Percentiles rank a stretch among this genome's conserved stretches.
These are phyloP conservation scores for Melikaiella ostensackeni DNA, from an alignment of 2,888 invertebrate genomes.

Conservation along the genomic window DNA sequence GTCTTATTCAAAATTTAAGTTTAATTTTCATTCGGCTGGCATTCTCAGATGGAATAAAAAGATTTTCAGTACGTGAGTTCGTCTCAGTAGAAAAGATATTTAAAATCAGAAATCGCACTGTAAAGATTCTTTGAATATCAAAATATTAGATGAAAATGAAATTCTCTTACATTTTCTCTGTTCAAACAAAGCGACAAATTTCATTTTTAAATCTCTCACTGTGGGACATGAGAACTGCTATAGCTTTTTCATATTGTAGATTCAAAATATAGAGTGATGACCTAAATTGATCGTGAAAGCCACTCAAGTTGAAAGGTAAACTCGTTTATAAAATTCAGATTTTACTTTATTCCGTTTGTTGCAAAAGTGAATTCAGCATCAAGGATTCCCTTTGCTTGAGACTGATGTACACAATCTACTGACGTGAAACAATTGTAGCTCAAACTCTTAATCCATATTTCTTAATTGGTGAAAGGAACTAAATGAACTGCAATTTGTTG, in stretches of 20 bases:
- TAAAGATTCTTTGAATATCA: too few relatives aligned
- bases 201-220: too few relatives aligned
- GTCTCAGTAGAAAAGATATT: too few relatives aligned
- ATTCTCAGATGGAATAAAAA: too few relatives aligned
- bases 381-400: not conserved
- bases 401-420: not conserved
- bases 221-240: too few relatives aligned
- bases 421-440: not conserved
- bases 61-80: fast-evolving
- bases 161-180: too few relatives aligned
- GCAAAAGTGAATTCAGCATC: not conserved
- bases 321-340: not conserved
- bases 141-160: too few relatives aligned
- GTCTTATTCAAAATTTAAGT: too few relatives aligned
- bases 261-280: not conserved
- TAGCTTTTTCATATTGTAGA: too few relatives aligned
- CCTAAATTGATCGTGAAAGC: not conserved
- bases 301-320: constrained; percentile 12
- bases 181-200: too few relatives aligned
- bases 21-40: too few relatives aligned
- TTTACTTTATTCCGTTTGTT: constrained; percentile 8
- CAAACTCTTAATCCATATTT: not conserved
- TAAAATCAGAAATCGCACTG: too few relatives aligned
- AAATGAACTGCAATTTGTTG: not conserved
- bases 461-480: not conserved